Percentiles rank a stretch among this genome's conserved stretches.
phyloP scores from a whole-genome alignment of 92 coral and sea anemone species.

The Hydrozoanthus gracilis region DNA sequence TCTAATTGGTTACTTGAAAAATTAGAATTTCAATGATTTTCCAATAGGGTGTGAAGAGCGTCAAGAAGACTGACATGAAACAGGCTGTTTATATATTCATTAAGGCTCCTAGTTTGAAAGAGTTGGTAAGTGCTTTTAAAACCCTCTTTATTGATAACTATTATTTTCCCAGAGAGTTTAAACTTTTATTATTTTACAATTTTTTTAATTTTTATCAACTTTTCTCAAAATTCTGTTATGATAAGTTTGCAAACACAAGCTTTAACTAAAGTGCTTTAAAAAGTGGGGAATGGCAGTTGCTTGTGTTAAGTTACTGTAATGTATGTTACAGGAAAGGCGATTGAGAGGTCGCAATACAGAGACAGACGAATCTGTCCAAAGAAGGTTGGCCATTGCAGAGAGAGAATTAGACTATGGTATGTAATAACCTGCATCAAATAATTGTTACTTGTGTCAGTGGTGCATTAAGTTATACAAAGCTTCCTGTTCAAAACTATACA shows the following conservation, averaged over 20 bases:
- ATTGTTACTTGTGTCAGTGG: neutral
- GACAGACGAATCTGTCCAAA: slow-evolving; percentile 79
- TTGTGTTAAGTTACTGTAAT: no score
- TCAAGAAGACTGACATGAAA: slow-evolving; percentile 77
- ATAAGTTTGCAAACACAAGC: no score
- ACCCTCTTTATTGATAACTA: no score
- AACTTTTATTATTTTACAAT: no score
- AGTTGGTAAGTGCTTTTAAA: slow-evolving; percentile 66
- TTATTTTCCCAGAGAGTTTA: no score
- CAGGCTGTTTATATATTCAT: slow-evolving; percentile 73
- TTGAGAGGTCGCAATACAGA: slow-evolving; percentile 91
- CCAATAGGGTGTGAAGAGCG: slow-evolving; percentile 82
- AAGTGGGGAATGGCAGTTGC: no score
- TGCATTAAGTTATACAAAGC: no score
- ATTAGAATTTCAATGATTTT: neutral
- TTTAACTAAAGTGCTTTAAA: no score
- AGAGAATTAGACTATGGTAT: slow-evolving; percentile 90
- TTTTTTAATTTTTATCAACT: no score
- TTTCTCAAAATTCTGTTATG: no score
- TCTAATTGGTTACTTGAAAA: neutral
- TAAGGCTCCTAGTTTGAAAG: slow-evolving; percentile 86
- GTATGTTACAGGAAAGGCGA: slow-evolving; percentile 73
- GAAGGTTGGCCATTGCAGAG: slow-evolving; percentile 82
- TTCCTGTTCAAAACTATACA: no score
- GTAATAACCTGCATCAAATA: neutral